phyloP scores from a whole-genome alignment of 2,113 vertebrate species.

The Cyanoliseus patagonus region DNA sequence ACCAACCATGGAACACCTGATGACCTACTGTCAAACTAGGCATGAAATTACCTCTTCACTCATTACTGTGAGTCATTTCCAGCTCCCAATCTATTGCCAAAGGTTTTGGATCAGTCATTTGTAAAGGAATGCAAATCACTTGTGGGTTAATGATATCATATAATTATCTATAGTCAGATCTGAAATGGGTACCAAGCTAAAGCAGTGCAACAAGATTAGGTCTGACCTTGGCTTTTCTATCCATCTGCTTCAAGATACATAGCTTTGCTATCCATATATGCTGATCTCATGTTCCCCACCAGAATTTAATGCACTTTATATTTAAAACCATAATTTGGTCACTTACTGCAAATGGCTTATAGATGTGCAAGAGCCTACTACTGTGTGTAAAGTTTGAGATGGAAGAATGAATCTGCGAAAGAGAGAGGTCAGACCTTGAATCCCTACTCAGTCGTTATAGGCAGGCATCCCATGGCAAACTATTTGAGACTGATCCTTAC shows the following conservation, averaged over 20 bases:
- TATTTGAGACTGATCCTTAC: background rate
- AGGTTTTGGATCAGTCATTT: background rate
- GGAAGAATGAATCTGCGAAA: background rate
- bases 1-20: background rate
- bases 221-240: background rate
- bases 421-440: background rate
- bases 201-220: background rate
- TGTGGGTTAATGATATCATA: background rate
- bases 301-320: background rate
- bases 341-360: background rate
- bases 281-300: background rate
- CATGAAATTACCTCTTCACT: background rate
- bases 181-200: background rate
- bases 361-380: background rate
- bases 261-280: background rate
- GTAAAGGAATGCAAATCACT: background rate
- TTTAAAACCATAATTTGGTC: background rate
- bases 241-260: background rate
- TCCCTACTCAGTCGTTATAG: background rate
- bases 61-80: background rate
- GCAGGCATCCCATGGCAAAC: rapidly evolving
- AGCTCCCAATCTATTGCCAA: background rate
- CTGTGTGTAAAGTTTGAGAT: background rate
- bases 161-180: background rate
- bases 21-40: background rate